A percentile compares a stretch with the other conserved stretches of the same genome.
phyloP scores from a whole-genome alignment of 1,140 invertebrate genomes.

The Pantala flavescens region DNA sequence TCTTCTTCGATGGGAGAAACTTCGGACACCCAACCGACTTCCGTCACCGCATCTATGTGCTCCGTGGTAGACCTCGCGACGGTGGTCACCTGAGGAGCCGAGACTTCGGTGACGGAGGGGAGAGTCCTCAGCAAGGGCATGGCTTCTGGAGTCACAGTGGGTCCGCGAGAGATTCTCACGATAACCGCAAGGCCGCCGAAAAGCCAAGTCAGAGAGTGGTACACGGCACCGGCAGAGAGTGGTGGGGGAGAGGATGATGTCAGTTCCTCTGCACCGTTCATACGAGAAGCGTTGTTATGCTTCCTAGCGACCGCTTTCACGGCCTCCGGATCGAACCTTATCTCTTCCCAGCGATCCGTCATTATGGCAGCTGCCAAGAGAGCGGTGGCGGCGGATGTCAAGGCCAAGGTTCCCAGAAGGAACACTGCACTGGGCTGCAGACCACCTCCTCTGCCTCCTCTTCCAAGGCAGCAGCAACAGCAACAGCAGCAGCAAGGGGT shows the following conservation, averaged over 20 bases:
- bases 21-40: neutral
- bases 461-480: neutral
- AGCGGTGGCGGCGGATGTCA: constrained; percentile 54
- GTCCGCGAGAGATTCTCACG: constrained; percentile 26
- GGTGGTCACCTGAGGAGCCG: neutral
- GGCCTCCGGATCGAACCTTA: constrained; percentile 52
- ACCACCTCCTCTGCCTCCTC: neutral
- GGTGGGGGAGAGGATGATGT: neutral
- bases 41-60: neutral
- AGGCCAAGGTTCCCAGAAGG: constrained; percentile 35
- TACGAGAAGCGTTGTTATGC: neutral
- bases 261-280: neutral
- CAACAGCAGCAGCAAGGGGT: neutral
- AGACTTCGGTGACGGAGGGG: neutral
- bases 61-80: neutral
- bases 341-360: constrained; percentile 77
- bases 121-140: neutral
- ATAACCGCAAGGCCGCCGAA: constrained; percentile 51
- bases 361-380: constrained; percentile 70
- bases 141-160: constrained; percentile 19
- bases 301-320: constrained; percentile 16
- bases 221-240: neutral
- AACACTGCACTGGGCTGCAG: constrained; percentile 25
- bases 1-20: neutral
- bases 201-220: constrained; percentile 46